Percentiles rank a stretch among this genome's conserved stretches.
phyloP scores from a whole-genome alignment of 2,113 vertebrate genomes.

The Calonectris borealis region DNA sequence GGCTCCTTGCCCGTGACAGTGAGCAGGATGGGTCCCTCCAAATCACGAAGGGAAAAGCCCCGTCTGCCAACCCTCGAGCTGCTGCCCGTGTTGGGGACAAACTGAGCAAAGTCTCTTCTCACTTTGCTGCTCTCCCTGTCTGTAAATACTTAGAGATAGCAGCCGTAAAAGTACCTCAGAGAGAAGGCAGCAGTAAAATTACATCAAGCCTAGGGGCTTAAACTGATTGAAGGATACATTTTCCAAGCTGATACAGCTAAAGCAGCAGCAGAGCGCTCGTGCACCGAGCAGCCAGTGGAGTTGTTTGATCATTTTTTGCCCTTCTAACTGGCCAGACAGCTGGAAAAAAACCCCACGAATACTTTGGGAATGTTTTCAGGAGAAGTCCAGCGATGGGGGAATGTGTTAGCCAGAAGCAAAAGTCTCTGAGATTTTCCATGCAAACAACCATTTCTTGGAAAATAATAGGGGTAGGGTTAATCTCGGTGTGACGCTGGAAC shows the following conservation, averaged over 20 bases:
- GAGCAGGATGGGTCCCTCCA: neutral
- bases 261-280: neutral
- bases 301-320: neutral
- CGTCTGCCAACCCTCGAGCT: neutral
- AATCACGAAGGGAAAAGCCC: neutral
- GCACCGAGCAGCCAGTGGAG: neutral
- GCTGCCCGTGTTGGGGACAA: neutral
- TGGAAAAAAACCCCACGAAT: neutral
- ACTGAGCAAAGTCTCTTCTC: neutral
- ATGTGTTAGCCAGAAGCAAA: neutral
- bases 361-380: neutral
- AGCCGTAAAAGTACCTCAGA: slow-evolving; percentile 13
- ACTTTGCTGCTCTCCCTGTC: neutral
- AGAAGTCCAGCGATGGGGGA: neutral
- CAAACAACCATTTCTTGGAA: neutral
- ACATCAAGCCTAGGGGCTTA: slow-evolving; percentile 44
- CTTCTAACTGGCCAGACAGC: neutral
- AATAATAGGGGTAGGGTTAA: accelerated
- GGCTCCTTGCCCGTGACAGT: neutral
- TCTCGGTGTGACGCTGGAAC: neutral
- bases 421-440: neutral
- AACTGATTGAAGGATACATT: slow-evolving; percentile 32
- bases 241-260: slow-evolving; percentile 15
- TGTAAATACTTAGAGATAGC: slow-evolving; percentile 36
- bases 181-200: slow-evolving; percentile 37